phyloP scores from a whole-genome alignment of 2,888 invertebrate genomes.

The Mimas tiliae region DNA sequence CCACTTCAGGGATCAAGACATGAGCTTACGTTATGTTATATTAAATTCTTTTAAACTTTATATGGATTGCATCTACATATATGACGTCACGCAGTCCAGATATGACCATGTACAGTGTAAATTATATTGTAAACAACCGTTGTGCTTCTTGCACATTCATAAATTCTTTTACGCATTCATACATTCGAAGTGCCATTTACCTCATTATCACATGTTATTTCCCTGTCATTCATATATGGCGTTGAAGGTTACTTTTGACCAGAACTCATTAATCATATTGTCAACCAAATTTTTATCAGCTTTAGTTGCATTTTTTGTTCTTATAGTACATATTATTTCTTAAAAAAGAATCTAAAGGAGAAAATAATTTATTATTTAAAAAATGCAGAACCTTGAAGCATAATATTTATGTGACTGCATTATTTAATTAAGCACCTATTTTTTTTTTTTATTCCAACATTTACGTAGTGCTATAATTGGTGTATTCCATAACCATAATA shows the following conservation, averaged over 20 bases:
- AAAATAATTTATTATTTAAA: neutral
- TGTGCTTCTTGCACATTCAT: conserved; percentile 15
- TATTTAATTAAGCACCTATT: too few species aligned
- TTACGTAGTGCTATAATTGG: neutral
- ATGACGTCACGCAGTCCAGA: conserved; percentile 10
- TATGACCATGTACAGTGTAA: conserved; percentile 6
- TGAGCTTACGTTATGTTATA: too few species aligned
- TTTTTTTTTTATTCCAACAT: too few species aligned
- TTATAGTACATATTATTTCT: neutral
- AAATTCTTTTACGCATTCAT: conserved; percentile 8
- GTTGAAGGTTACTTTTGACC: conserved; percentile 1
- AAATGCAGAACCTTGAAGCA: too few species aligned
- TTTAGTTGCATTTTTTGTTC: neutral
- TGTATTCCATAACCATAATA: too few species aligned
- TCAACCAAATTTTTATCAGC: neutral
- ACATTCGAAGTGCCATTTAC: conserved; percentile 14
- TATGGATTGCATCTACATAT: neutral
- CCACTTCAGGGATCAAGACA: too few species aligned
- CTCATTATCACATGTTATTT: conserved; percentile 19
- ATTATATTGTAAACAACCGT: conserved; percentile 13
- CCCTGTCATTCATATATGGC: conserved; percentile 6
- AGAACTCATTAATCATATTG: neutral
- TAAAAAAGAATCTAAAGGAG: too few species aligned
- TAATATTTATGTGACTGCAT: too few species aligned
- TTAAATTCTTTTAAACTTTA: neutral